These are phyloP conservation scores for Laterallus jamaicensis DNA, from an alignment of 2,113 vertebrate species.

Conservation along the genomic window DNA sequence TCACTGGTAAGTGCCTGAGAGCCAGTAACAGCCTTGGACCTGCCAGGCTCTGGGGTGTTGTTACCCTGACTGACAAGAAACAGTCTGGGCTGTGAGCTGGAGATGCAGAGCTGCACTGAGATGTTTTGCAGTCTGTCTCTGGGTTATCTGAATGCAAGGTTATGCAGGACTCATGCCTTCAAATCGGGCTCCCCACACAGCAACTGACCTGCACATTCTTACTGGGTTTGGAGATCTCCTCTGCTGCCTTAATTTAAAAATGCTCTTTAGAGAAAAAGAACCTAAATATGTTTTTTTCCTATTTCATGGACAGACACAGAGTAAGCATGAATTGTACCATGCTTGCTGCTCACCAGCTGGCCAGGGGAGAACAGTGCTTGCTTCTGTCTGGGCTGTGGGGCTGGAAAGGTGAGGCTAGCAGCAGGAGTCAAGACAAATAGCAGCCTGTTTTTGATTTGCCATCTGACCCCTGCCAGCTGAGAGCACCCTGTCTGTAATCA, in stretches of 20 bases:
- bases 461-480: conserved; percentile 65
- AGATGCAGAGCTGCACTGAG: background rate
- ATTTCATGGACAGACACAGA: background rate
- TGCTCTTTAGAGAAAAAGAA: background rate
- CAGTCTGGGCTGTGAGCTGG: background rate
- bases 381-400: conserved; percentile 32
- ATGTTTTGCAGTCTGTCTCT: background rate
- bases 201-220: background rate
- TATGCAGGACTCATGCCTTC: background rate
- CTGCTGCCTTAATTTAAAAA: background rate
- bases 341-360: conserved; percentile 58
- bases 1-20: background rate
- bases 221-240: background rate
- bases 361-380: conserved; percentile 55
- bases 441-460: conserved; percentile 66
- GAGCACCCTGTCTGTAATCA: conserved; percentile 45
- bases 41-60: background rate
- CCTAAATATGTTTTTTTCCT: background rate
- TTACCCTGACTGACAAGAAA: background rate
- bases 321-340: background rate
- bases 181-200: background rate
- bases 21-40: background rate
- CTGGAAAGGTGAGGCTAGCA: conserved; percentile 59
- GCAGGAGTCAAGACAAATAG: conserved; percentile 67
- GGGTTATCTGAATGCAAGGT: background rate